phyloP scores from a whole-genome alignment of 2,888 invertebrate species.

The Liodrosophila aerea region DNA sequence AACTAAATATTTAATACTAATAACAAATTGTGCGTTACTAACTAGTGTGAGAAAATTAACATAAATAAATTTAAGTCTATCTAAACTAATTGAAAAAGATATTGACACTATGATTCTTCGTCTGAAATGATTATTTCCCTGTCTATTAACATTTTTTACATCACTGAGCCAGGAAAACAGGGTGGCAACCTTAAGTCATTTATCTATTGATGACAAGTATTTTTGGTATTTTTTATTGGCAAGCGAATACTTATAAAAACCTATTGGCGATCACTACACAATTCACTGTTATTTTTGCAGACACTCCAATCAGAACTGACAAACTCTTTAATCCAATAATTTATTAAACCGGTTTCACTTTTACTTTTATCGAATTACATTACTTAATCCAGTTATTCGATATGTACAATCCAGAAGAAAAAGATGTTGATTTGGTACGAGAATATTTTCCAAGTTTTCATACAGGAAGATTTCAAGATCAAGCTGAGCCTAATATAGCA shows the following conservation, averaged over 20 bases:
- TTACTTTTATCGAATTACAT: not conserved
- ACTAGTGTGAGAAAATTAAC: constrained; percentile 17
- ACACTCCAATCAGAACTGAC: too few relatives aligned
- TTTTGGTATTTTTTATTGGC: too few relatives aligned
- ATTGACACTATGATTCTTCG: constrained; percentile 78
- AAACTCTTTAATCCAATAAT: not conserved
- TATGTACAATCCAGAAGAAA: constrained; percentile 54
- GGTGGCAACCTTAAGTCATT: too few relatives aligned
- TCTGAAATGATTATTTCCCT: constrained; percentile 81
- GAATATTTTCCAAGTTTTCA: constrained; percentile 76
- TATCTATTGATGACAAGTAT: too few relatives aligned
- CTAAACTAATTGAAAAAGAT: constrained; percentile 20
- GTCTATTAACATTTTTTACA: constrained; percentile 37
- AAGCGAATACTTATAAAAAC: not conserved
- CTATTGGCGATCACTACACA: too few relatives aligned
- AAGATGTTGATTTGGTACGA: constrained; percentile 59
- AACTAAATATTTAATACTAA: too few relatives aligned
- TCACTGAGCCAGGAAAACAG: too few relatives aligned
- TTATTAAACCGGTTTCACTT: too few relatives aligned
- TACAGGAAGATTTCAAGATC: constrained; percentile 66
- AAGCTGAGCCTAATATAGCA: constrained; percentile 51
- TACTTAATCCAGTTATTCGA: not conserved
- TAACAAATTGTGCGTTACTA: constrained; percentile 39
- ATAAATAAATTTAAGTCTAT: constrained; percentile 52
- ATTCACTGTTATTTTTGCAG: too few relatives aligned